These are phyloP conservation scores for Hormiphora californensis DNA, from an alignment of 37 sponge, comb jelly and placozoan genomes.

Conservation along the genomic window DNA sequence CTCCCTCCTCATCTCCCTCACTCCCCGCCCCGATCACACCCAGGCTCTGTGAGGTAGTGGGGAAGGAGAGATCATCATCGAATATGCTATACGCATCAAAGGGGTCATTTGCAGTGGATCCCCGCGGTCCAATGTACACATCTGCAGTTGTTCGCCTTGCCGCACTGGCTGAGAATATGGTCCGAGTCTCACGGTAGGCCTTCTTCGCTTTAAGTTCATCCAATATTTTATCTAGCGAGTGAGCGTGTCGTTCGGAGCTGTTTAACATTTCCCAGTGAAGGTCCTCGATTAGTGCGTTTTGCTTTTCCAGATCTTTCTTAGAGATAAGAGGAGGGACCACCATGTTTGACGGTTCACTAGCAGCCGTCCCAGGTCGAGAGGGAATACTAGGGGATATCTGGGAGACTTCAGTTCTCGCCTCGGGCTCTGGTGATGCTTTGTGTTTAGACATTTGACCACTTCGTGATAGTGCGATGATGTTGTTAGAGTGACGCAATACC, in stretches of 20 bases:
- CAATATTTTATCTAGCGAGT: background rate
- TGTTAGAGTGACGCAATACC: background rate
- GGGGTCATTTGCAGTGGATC: constrained; percentile 10
- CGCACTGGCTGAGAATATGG: constrained; percentile 1
- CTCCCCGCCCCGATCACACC: background rate
- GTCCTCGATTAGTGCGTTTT: constrained; percentile 24
- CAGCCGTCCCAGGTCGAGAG: background rate
- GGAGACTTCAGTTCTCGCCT: background rate
- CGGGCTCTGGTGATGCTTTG: background rate
- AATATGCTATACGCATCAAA: constrained; percentile 13
- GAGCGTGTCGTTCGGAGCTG: background rate
- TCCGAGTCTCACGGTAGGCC: background rate
- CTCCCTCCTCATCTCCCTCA: background rate
- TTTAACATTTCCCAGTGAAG: constrained; percentile 47
- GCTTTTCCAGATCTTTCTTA: background rate
- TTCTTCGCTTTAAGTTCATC: background rate
- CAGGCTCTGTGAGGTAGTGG: background rate
- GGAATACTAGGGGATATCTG: background rate
- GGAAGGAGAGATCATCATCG: constrained; percentile 25
- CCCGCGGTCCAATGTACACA: background rate
- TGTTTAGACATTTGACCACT: background rate
- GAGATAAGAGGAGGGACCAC: background rate
- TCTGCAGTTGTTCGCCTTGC: background rate
- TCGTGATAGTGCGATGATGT: background rate
- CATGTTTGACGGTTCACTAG: background rate